Percentiles rank a stretch among this genome's conserved stretches.
phyloP scores from a whole-genome alignment of 2,888 invertebrate genomes.

The Leucoma salicis region DNA sequence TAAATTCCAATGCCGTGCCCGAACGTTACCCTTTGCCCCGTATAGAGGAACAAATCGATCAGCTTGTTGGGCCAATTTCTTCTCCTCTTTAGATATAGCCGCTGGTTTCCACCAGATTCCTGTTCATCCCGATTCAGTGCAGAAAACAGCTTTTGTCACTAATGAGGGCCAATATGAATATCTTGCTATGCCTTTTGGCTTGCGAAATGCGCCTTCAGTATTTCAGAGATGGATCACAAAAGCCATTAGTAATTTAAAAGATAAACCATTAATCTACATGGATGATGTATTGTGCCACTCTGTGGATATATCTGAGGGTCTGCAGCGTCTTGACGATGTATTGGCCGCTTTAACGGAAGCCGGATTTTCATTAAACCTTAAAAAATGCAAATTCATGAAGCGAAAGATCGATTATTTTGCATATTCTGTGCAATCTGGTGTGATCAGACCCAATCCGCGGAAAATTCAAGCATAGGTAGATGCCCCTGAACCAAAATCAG shows the following conservation, averaged over 20 bases:
- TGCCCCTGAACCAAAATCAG: no score
- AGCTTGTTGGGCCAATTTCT: background rate
- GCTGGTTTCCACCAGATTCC: background rate
- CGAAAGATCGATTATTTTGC: slow-evolving; percentile 10
- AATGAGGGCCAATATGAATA: background rate
- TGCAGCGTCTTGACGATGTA: slow-evolving; percentile 3
- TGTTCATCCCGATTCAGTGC: background rate
- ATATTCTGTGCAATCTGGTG: background rate
- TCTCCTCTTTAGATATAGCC: background rate
- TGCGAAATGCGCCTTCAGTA: background rate
- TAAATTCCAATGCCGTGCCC: background rate
- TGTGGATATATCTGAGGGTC: slow-evolving; percentile 1
- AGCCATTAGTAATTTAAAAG: background rate
- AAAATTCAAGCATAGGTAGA: background rate
- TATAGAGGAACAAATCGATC: background rate
- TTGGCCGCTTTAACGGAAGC: slow-evolving; percentile 10
- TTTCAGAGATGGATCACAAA: background rate
- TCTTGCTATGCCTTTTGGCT: background rate
- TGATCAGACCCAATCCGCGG: background rate
- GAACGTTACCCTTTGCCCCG: slow-evolving; percentile 1
- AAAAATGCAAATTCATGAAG: slow-evolving; percentile 22
- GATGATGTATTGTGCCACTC: background rate
- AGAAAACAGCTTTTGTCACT: background rate
- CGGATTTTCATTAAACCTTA: slow-evolving; percentile 20
- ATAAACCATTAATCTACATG: background rate